phyloP scores from a whole-genome alignment of 2,888 invertebrate species.

The Ctenicera cuprea region DNA sequence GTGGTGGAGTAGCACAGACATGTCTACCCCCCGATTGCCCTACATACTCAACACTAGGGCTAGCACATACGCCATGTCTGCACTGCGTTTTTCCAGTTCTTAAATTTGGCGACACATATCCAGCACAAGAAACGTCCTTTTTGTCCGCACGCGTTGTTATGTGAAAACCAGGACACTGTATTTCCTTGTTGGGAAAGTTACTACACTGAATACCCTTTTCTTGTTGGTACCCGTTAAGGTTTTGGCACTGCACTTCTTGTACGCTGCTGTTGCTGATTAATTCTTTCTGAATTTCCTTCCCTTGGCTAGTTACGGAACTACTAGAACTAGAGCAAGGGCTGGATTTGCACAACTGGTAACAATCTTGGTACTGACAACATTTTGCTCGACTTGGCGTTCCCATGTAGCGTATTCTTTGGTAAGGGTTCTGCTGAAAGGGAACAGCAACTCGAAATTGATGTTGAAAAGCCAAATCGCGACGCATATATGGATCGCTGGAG shows the following conservation, averaged over 20 bases:
- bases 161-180: constrained; percentile 65
- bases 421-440: constrained; percentile 70
- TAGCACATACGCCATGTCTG: constrained; percentile 73
- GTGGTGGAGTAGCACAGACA: constrained; percentile 71
- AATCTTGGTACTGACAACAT: constrained; percentile 70
- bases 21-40: constrained; percentile 79
- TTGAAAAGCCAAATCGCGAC: constrained; percentile 76
- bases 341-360: constrained; percentile 68
- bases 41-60: constrained; percentile 76
- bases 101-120: constrained; percentile 65
- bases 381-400: constrained; percentile 69
- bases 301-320: constrained; percentile 73
- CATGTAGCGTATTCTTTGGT: constrained; percentile 67
- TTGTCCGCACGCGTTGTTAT: constrained; percentile 59
- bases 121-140: constrained; percentile 62
- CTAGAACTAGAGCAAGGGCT: constrained; percentile 75
- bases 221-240: constrained; percentile 66
- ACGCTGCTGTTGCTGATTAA: constrained; percentile 49
- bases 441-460: constrained; percentile 74
- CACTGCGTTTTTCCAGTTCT: constrained; percentile 64
- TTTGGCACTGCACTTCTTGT: constrained; percentile 71
- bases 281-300: constrained; percentile 66
- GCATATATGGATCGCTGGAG: constrained; percentile 76
- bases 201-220: constrained; percentile 72
- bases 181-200: constrained; percentile 61